A percentile compares a stretch with the other conserved stretches of the same genome.
Conservation (phyloP, 2,888 invertebrate species). For the Belgica antarctica region DNA sequence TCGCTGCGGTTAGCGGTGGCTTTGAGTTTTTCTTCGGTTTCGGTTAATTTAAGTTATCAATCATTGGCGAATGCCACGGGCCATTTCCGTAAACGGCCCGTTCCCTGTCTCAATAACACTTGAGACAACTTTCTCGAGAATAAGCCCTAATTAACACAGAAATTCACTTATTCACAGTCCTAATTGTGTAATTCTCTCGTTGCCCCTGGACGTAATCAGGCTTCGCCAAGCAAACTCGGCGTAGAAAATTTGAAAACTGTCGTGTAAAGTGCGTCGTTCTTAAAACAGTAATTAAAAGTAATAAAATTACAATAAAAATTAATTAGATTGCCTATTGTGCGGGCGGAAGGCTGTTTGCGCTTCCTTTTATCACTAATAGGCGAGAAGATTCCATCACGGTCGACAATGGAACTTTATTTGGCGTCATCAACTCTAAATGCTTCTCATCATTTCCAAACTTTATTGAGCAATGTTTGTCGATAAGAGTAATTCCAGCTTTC, state of each 20-base stretch:
- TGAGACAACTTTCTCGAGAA: background rate
- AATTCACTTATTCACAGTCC: constrained; percentile 1
- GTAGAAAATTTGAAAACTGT: background rate
- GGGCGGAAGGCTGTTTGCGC: background rate
- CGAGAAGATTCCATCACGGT: background rate
- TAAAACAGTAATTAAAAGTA: constrained; percentile 35
- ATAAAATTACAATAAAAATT: constrained; percentile 39
- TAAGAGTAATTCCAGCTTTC: constrained; percentile 10
- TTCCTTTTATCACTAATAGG: background rate
- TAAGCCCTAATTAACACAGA: background rate
- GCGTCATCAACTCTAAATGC: background rate
- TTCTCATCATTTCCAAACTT: constrained; percentile 8
- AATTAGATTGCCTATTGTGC: background rate
- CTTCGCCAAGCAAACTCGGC: background rate
- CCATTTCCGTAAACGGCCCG: background rate
- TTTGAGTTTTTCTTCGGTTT: background rate
- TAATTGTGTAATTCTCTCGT: constrained; percentile 4
- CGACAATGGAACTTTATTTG: background rate
- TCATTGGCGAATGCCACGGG: background rate
- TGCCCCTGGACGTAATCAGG: background rate
- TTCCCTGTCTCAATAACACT: background rate
- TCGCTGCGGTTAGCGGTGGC: background rate
- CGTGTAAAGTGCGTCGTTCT: background rate
- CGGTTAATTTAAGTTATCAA: constrained; percentile 23
- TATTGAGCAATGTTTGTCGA: constrained; percentile 9